Conservation (phyloP, 2,113 vertebrate species). For the Catharus fuscescens region DNA sequence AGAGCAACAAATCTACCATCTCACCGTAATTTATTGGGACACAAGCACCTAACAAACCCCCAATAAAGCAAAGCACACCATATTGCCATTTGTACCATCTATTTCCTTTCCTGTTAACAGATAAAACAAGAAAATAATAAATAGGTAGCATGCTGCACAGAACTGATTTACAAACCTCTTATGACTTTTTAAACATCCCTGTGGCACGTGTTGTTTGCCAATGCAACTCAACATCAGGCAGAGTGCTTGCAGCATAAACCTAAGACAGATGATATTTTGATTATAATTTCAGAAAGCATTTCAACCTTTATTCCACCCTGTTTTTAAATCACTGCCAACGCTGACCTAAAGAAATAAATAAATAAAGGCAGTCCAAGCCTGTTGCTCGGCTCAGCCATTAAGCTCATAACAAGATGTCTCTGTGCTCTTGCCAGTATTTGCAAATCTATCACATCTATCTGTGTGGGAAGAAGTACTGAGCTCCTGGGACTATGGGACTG, state of each 20-base stretch:
- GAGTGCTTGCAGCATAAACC: neutral
- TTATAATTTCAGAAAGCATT: constrained; percentile 21
- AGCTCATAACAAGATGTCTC: constrained; percentile 7
- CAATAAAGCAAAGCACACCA: neutral
- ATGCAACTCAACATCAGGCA: constrained; percentile 9
- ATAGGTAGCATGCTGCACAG: neutral
- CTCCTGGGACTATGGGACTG: neutral
- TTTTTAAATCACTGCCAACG: neutral
- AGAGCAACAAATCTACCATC: neutral
- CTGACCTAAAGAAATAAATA: neutral
- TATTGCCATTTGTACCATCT: neutral
- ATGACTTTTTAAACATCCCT: constrained; percentile 33
- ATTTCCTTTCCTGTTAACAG: neutral
- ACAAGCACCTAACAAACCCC: neutral
- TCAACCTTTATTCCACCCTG: constrained; percentile 3
- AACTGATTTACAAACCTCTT: constrained; percentile 46
- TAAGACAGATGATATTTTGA: constrained; percentile 20
- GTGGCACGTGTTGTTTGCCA: constrained; percentile 3
- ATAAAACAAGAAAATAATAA: constrained; percentile 41
- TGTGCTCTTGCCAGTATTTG: constrained; percentile 26
- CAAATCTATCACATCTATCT: constrained; percentile 29
- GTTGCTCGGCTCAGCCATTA: neutral
- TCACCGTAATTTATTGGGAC: neutral
- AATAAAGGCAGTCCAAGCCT: neutral
- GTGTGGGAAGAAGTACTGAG: neutral